A percentile compares a stretch with the other conserved stretches of the same genome.
Evolutionary conservation across 2,113 vertebrate genomes (phyloP).

Genomic region (Vidua chalybeata): DNA sequence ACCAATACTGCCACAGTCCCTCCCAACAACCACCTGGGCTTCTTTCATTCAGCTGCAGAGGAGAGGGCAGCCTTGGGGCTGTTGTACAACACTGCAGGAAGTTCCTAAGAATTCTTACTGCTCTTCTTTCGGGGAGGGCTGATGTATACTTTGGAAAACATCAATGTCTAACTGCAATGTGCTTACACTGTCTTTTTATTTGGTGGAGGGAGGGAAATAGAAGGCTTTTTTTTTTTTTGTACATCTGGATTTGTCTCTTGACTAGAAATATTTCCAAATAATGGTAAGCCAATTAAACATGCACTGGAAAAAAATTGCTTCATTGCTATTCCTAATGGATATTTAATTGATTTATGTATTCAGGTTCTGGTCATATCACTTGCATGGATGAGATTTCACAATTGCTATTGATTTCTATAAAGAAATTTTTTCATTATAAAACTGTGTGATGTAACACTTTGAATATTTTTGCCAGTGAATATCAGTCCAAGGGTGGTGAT

Average conservation of each 20-base stretch:
- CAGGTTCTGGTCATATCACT: neutral
- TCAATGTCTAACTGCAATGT: neutral
- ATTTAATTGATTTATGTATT: slow-evolving; percentile 11
- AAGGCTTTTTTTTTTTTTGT: slow-evolving; percentile 4
- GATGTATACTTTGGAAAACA: slow-evolving; percentile 37
- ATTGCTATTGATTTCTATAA: neutral
- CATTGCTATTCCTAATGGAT: neutral
- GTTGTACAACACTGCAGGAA: neutral
- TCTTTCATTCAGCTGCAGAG: neutral
- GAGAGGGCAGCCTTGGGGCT: neutral
- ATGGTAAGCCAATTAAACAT: slow-evolving; percentile 19
- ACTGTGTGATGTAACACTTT: neutral
- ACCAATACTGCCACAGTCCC: fast-evolving
- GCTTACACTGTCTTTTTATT: neutral
- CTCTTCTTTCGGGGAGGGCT: neutral
- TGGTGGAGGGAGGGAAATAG: neutral
- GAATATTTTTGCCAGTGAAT: neutral
- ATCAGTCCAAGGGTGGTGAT: neutral
- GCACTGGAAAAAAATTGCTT: slow-evolving; percentile 5
- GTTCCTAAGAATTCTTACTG: neutral
- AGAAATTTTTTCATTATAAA: neutral
- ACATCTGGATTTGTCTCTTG: slow-evolving; percentile 5
- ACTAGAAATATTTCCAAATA: slow-evolving; percentile 9
- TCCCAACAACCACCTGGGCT: neutral
- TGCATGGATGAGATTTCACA: neutral